Base-by-base conservation (phyloP, 1,140 invertebrate genomes). In the Mesaphorura yosii region DNA sequence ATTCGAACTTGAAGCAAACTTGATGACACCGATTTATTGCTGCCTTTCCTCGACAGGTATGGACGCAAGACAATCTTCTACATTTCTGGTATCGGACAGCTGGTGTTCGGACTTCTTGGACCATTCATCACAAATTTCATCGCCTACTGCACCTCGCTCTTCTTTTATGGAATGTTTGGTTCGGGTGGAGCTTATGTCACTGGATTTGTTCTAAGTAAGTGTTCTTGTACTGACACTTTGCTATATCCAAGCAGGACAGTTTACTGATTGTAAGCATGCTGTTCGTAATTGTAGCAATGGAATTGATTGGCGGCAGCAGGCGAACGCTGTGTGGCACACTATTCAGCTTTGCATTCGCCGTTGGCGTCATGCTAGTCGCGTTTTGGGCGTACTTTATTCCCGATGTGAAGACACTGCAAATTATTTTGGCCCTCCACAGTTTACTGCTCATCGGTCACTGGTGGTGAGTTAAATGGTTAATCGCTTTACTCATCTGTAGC, bases 1-100 rank as follows among this genome's bases (percentile, higher is more conserved):
- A n/a, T 41, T 20, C 40, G 40, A 7, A 20, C 10, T 12, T n/a
- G n/a, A n/a, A n/a, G n/a, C n/a, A n/a, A n/a, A n/a, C n/a, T n/a
- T n/a, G n/a, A 37, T 37, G 34, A 12, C n/a, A 37, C 12, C 12
- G n/a, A 42, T 42, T 7, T 10, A 42, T n/a, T n/a, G n/a, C n/a
- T n/a, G n/a, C n/a, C n/a, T n/a, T n/a, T n/a, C n/a, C n/a, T n/a
- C 4, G 6, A 17, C 53, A 76, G 73, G 57, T 69, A 81, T 58
- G 87, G 88, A 0, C 74, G 88, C 6, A 89, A 89, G 66, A 79
- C 74, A 1, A 78, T 87, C 50, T 86, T 88, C 63, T 84, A 83
- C 62, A 75, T 82, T 34, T 62, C 63, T 22, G 63, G 56, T 37
- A 34, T 62, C 2, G 39, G 57, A n/a, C 63, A 64, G 42, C 50